phyloP scores from a whole-genome alignment of 1,140 invertebrate genomes.

The Caenorhabditis remanei region DNA sequence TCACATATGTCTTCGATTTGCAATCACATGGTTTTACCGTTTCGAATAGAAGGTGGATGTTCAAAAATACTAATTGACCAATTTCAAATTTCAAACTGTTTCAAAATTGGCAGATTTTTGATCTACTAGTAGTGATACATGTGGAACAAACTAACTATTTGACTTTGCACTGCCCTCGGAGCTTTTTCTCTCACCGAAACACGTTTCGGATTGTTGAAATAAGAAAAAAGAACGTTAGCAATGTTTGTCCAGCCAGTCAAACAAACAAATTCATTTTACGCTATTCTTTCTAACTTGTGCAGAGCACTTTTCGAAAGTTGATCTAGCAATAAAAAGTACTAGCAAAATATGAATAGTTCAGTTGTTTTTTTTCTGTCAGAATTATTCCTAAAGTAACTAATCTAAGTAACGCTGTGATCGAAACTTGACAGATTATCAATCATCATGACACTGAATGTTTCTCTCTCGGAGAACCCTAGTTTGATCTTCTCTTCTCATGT shows the following conservation, averaged over 20 bases:
- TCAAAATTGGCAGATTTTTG: neutral
- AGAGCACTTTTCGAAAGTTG: slow-evolving; percentile 47
- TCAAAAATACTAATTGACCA: neutral
- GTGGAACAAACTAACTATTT: neutral
- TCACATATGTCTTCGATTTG: neutral
- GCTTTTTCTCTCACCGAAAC: slow-evolving; percentile 37
- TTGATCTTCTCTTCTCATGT: neutral
- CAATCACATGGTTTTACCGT: slow-evolving; percentile 7
- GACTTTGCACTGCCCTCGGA: slow-evolving; percentile 39
- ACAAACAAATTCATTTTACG: slow-evolving; percentile 55
- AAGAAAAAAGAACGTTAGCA: slow-evolving; percentile 54
- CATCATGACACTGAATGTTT: no score
- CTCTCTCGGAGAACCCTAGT: no score
- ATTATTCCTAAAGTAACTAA: no score
- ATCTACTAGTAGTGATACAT: neutral
- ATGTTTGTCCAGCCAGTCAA: slow-evolving; percentile 37
- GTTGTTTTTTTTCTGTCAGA: no score
- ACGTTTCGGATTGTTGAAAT: slow-evolving; percentile 45
- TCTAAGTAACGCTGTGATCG: no score
- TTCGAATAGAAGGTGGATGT: neutral
- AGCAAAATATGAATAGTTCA: neutral
- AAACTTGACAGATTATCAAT: no score
- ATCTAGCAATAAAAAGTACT: neutral
- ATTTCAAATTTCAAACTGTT: neutral
- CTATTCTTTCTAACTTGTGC: slow-evolving; percentile 39